Base-by-base conservation (phyloP, 2,797 vertebrate genomes). In the Ptychadena robeensis region DNA sequence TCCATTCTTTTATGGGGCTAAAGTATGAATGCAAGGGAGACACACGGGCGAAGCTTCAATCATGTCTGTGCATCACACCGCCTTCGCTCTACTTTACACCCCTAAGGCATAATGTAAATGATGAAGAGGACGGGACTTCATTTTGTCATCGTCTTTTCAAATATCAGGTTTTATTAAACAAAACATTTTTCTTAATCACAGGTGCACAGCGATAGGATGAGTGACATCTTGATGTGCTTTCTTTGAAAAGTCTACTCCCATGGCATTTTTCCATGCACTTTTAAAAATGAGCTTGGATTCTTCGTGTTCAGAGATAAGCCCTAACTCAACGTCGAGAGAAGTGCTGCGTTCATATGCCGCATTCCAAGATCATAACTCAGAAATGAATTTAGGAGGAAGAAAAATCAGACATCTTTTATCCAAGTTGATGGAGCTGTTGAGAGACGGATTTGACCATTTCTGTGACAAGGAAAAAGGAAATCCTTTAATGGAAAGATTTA, bases 91-190 rank as follows among this genome's bases (percentile, higher is more conserved):
- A 81, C 84, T 89, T 88, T 89, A 82, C 86, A 88, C 86, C 89
- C 91, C 85, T 86, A 86, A 66, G 89, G 90, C 90, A 80, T 86
- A 89, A 92, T 90, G 88, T 86, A 90, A 88, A 86, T 82, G 88
- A 88, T 89, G 87, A 92, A 91, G 79, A 83, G 85, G 76, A 89
- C 85, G 76, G 86, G 86, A 87, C 83, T 87, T 91, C 82, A 81
- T 88, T 91, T 90, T 91, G 87, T 91, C 88, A 87, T 90, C 87
- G 88, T 90, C 90, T 89, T 87, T 90, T 93, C 86, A 91, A 91
- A 93, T 92, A 92, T 88, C 91, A 91, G 88, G 82, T 89, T 91
- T 87, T 92, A 90, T 91, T 93, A 93, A 92, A 92, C 89, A 91
- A 91, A 93, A 90, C 87, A 91, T 90, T 90, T 92, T 88, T 89